Percentiles rank a stretch among this genome's conserved stretches.
phyloP scores from a whole-genome alignment of 2,888 invertebrate genomes.

The Ceraclea dissimilis region DNA sequence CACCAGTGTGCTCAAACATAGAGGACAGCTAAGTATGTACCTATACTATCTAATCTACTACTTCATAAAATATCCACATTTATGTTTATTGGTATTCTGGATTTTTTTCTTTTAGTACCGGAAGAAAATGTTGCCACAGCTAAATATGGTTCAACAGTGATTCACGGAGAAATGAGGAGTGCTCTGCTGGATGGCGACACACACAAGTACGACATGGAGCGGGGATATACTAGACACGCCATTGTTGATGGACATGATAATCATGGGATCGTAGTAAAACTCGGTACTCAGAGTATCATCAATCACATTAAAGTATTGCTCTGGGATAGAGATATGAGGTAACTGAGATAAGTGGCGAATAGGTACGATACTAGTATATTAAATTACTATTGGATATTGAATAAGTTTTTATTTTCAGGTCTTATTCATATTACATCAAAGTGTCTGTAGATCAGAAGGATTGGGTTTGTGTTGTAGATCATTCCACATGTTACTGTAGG shows the following conservation, averaged over 20 bases:
- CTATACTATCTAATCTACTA: neutral
- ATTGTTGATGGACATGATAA: constrained; percentile 70
- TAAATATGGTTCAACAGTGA: constrained; percentile 74
- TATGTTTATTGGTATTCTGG: neutral
- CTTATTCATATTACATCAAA: constrained; percentile 86
- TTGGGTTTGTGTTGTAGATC: constrained; percentile 91
- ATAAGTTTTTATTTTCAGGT: constrained; percentile 41
- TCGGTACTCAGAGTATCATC: constrained; percentile 79
- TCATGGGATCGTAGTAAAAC: constrained; percentile 74
- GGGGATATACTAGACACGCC: constrained; percentile 83
- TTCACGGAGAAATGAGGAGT: constrained; percentile 83
- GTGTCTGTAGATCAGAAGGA: constrained; percentile 93
- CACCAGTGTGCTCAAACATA: constrained; percentile 72
- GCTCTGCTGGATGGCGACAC: constrained; percentile 86
- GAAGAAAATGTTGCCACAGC: constrained; percentile 89
- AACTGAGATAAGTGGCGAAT: too few species aligned
- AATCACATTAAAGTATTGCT: constrained; percentile 89
- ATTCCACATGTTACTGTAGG: constrained; percentile 85
- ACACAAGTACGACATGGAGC: constrained; percentile 84
- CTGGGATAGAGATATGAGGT: constrained; percentile 89
- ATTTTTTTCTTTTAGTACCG: constrained; percentile 49
- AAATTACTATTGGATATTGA: neutral
- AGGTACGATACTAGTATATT: neutral
- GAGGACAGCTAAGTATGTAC: constrained; percentile 67
- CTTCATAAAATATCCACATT: too few species aligned